Percentiles rank a stretch among this genome's conserved stretches.
phyloP scores from a whole-genome alignment of 2,113 vertebrate species.

The Cyanistes caeruleus region DNA sequence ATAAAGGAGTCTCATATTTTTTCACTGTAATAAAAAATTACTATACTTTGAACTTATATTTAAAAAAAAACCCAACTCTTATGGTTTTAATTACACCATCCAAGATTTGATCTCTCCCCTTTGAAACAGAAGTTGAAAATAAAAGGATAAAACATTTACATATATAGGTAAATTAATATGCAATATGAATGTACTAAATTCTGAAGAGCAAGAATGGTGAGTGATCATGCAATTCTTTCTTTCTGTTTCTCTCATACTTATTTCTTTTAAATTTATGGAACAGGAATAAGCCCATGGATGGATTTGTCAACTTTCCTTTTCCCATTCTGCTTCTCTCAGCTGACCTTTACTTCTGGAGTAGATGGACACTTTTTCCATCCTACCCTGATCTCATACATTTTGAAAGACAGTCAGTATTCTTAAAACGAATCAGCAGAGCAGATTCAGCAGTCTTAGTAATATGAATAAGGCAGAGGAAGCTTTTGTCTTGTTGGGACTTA shows the following conservation, averaged over 20 bases:
- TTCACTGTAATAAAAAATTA: not conserved
- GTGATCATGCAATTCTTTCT: not conserved
- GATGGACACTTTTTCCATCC: not conserved
- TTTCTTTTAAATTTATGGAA: not conserved
- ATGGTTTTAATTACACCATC: not conserved
- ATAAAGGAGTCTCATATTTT: not conserved
- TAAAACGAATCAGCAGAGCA: not conserved
- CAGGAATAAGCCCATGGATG: not conserved
- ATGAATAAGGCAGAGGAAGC: not conserved
- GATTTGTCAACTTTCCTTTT: not conserved
- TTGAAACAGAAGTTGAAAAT: not conserved
- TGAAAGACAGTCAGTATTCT: not conserved
- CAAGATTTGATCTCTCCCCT: not conserved
- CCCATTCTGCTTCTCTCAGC: not conserved
- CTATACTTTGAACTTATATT: not conserved
- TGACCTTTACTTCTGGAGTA: not conserved
- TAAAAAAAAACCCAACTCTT: not conserved
- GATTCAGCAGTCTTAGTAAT: not conserved
- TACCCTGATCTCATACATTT: not conserved
- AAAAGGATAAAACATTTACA: not conserved
- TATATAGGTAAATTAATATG: not conserved
- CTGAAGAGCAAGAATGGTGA: not conserved
- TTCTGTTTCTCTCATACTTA: not conserved
- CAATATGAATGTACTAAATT: not conserved
- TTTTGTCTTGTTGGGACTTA: not conserved